These are phyloP conservation scores for Platichthys flesus DNA, from an alignment of 2,113 vertebrate species.

Conservation along the genomic window DNA sequence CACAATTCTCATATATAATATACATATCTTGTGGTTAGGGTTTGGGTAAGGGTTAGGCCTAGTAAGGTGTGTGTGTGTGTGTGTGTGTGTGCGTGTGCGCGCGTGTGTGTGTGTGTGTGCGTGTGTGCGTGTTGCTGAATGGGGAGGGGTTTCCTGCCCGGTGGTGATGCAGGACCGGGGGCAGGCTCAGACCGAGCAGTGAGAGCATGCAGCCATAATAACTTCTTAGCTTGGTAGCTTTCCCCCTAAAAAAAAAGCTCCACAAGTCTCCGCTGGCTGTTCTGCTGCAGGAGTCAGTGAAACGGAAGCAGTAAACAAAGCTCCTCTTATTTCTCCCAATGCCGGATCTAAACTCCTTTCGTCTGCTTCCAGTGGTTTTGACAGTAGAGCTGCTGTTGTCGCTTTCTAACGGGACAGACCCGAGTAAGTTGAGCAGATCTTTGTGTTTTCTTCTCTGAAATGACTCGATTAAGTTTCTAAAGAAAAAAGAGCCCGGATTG, in stretches of 20 bases:
- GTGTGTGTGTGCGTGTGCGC: too few relatives aligned
- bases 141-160: constrained; percentile 34
- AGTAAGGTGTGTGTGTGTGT: too few relatives aligned
- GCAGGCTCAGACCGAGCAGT: background rate
- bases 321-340: constrained; percentile 17
- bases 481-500: background rate
- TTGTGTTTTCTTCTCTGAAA: constrained; percentile 6
- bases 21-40: too few relatives aligned
- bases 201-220: constrained; percentile 23
- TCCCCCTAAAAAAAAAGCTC: background rate
- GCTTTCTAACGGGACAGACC: constrained; percentile 47
- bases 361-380: constrained; percentile 36
- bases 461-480: background rate
- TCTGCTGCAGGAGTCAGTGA: background rate
- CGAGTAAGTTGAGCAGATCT: constrained; percentile 58
- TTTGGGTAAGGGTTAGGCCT: too few relatives aligned
- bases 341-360: constrained; percentile 40
- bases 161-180: background rate
- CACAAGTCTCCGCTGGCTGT: constrained; percentile 8
- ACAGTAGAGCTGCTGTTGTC: constrained; percentile 47
- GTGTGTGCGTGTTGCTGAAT: background rate
- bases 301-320: background rate
- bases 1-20: too few relatives aligned
- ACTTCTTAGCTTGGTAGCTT: constrained; percentile 40
- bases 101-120: too few relatives aligned